phyloP scores from a whole-genome alignment of 1,140 invertebrate species.

The Megathymus violae region DNA sequence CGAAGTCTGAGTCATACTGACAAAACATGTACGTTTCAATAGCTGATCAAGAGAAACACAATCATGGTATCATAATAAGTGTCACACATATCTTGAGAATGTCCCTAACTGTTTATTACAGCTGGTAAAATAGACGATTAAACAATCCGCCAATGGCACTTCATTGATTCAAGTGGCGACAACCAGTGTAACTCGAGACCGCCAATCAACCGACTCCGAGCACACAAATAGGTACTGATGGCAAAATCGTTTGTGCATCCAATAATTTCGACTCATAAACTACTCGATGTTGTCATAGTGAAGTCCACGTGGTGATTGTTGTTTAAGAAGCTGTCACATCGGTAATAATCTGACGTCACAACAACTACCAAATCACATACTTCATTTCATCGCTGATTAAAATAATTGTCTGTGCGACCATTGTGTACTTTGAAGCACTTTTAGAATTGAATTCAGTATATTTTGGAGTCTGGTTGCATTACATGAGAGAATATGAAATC shows the following conservation, averaged over 20 bases:
- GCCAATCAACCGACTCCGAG: slow-evolving; percentile 56
- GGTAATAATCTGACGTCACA: slow-evolving; percentile 3
- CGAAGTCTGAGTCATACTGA: slow-evolving; percentile 13
- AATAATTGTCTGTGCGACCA: slow-evolving; percentile 15
- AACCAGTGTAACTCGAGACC: slow-evolving; percentile 63
- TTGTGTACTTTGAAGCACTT: slow-evolving; percentile 1
- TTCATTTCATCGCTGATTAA: slow-evolving; percentile 6
- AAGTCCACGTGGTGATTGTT: background rate
- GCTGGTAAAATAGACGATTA: slow-evolving; percentile 78
- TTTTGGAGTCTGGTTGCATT: too few species aligned
- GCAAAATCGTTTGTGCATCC: slow-evolving; percentile 37
- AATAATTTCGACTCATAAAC: slow-evolving; percentile 16
- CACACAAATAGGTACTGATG: slow-evolving; percentile 36
- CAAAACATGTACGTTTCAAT: slow-evolving; percentile 12
- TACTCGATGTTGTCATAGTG: too few species aligned
- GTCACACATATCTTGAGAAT: slow-evolving; percentile 41
- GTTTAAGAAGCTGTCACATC: background rate
- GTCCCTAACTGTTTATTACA: slow-evolving; percentile 64
- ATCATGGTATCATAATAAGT: slow-evolving; percentile 40
- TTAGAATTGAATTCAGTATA: background rate
- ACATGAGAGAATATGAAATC: too few species aligned
- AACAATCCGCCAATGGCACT: slow-evolving; percentile 74
- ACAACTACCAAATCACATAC: slow-evolving; percentile 9
- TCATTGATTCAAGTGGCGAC: slow-evolving; percentile 75
- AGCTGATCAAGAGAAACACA: slow-evolving; percentile 16